phyloP scores from a whole-genome alignment of 2,888 invertebrate genomes.

The Amphipoea oculea region DNA sequence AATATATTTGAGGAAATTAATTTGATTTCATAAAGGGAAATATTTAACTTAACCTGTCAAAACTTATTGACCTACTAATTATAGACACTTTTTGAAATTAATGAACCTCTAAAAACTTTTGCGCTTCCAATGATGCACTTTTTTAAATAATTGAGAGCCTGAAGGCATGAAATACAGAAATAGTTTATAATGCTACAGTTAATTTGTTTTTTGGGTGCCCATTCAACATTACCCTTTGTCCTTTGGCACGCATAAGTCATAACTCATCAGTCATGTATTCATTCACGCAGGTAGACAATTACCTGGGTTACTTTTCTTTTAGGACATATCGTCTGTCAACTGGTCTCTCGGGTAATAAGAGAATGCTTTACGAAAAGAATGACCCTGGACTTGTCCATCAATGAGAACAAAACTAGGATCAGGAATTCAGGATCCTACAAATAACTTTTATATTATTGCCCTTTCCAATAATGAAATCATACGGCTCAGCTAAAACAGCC shows the following conservation, averaged over 20 bases:
- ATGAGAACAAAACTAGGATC: background rate
- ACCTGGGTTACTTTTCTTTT: background rate
- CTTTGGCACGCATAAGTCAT: background rate
- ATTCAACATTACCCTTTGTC: background rate
- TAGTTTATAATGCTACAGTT: background rate
- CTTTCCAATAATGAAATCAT: slow-evolving; percentile 64
- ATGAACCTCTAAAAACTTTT: too few species aligned
- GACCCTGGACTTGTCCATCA: background rate
- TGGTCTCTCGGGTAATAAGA: background rate
- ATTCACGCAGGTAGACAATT: background rate
- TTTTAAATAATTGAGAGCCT: background rate
- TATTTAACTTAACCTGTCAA: background rate
- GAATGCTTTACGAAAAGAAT: background rate
- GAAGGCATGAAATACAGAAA: background rate
- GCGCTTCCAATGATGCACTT: too few species aligned
- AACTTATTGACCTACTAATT: background rate
- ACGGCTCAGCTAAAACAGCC: slow-evolving; percentile 33
- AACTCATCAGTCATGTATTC: background rate
- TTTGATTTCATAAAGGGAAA: background rate
- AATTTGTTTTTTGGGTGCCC: background rate
- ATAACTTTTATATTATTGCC: slow-evolving; percentile 16
- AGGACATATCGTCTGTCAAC: background rate
- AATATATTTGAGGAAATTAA: background rate
- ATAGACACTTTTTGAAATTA: too few species aligned
- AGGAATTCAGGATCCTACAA: background rate